phyloP scores from a whole-genome alignment of 2,797 vertebrate species.

The Toxotes lorentzi region DNA sequence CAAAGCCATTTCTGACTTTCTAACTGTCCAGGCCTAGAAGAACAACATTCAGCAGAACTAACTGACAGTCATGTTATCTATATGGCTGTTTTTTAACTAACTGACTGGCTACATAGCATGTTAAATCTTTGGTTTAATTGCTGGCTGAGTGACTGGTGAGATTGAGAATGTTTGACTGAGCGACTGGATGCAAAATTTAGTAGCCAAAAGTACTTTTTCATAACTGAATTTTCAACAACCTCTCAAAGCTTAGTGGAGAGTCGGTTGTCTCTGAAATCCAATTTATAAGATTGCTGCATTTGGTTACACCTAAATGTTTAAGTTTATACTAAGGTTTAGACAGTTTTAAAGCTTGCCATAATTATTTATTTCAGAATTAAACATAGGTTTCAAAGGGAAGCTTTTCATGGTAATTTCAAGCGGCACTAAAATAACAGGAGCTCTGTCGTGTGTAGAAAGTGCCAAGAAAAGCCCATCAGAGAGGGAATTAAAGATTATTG shows the following conservation, averaged over 20 bases:
- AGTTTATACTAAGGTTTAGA: background rate
- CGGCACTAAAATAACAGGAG: constrained; percentile 43
- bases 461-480: constrained; percentile 72
- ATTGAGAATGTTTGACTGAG: constrained; percentile 3
- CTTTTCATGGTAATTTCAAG: constrained; percentile 39
- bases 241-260: constrained; percentile 21
- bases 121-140: background rate
- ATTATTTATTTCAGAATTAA: constrained; percentile 15
- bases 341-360: background rate
- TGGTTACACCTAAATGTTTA: constrained; percentile 9
- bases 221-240: constrained; percentile 29
- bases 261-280: background rate
- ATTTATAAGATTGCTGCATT: background rate
- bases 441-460: constrained; percentile 44
- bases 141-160: background rate
- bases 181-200: constrained; percentile 10
- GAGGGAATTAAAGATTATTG: constrained; percentile 79
- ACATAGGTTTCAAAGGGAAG: constrained; percentile 28
- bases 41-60: constrained; percentile 50
- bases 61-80: background rate
- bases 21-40: constrained; percentile 48
- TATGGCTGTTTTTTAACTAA: constrained; percentile 5
- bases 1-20: constrained; percentile 70
- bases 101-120: background rate
- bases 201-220: constrained; percentile 31